Base-by-base conservation (phyloP, 1,140 invertebrate species). In the Lordiphosa mommai region DNA sequence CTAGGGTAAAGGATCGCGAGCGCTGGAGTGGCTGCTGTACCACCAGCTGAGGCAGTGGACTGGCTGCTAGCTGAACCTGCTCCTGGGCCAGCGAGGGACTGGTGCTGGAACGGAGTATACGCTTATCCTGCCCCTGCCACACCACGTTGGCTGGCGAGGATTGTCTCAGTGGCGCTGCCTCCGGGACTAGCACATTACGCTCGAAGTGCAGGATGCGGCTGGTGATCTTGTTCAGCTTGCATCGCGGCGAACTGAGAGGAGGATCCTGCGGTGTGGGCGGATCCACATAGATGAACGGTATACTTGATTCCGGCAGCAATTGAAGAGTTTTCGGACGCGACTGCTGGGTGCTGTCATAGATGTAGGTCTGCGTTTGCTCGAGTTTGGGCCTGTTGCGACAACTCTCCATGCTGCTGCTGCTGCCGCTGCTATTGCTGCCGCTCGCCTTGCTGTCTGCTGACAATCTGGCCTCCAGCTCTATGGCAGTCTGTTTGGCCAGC, bases 1-100 rank as follows among this genome's bases (percentile, higher is more conserved):
- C 92, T 32, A 93, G 66, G 1, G 92, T 90, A 52, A 93, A 93
- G 1, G 92, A 93, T 50, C 92, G 91, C 49, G 92, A 91, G 38
- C 92, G 89, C 38, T 76, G 66, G 23, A 72, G 7, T 1, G 16
- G 16, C 16, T 16, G 36, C 8, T 10, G 14, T 8, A 14, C 33
- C 12, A 30, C 29, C 13, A 36, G 8, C 0, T 30, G 47, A 10
- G 0, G 20, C 10, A 27, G 17, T 33, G 16, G 17, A 8, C 4
- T 10, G 12, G 23, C 56, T 5, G 23, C 56, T 5, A 34, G 4
- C 27, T 14, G 32, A 10, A 2, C 32, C 4, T 29, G 20, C 0
- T 4, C 0, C 0, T 37, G 17, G 0, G 44, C 52, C 9, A 84
- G 4, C 4, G 47, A 13, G 0, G 72, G 72, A 56, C 67, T 84